These are phyloP conservation scores for Strongylocentrotus purpuratus DNA, from an alignment of 35 echinoderm and acorn worm species.

Conservation along the genomic window DNA sequence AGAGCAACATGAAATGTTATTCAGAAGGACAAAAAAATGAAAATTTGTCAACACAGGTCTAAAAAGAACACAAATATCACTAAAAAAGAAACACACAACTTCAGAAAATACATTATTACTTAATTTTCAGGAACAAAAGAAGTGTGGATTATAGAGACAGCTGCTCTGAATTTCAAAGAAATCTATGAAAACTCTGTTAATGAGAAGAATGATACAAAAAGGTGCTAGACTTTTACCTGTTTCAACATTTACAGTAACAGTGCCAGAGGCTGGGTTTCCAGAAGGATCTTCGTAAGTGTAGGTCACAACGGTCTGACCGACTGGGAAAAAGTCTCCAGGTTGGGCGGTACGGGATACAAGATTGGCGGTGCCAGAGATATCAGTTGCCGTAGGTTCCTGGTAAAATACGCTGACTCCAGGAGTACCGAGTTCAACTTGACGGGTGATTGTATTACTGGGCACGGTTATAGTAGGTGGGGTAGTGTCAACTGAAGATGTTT, in stretches of 20 bases:
- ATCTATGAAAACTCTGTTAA: background rate
- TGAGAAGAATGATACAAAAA: no score
- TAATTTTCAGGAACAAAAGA: background rate
- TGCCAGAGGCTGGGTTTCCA: background rate
- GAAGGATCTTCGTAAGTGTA: background rate
- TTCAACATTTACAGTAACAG: background rate
- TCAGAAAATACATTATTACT: background rate
- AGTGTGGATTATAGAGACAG: no score
- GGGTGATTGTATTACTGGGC: background rate
- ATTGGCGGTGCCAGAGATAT: constrained; percentile 64
- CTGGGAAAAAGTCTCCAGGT: background rate
- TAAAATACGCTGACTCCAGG: constrained; percentile 7
- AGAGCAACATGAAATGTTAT: no score
- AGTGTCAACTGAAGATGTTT: background rate
- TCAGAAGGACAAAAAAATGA: no score
- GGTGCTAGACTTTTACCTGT: background rate
- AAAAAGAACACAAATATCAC: background rate
- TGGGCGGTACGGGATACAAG: background rate
- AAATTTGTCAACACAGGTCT: no score
- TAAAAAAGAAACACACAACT: background rate
- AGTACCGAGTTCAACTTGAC: background rate
- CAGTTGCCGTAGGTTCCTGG: constrained; percentile 59
- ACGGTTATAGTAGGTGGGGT: background rate
- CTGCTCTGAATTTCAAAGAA: background rate
- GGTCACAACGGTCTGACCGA: background rate